Evolutionary conservation across 2,113 vertebrate genomes (phyloP), one percentile per base, ranked within the genome.

Genomic region (Cynocephalus volans): DNA sequence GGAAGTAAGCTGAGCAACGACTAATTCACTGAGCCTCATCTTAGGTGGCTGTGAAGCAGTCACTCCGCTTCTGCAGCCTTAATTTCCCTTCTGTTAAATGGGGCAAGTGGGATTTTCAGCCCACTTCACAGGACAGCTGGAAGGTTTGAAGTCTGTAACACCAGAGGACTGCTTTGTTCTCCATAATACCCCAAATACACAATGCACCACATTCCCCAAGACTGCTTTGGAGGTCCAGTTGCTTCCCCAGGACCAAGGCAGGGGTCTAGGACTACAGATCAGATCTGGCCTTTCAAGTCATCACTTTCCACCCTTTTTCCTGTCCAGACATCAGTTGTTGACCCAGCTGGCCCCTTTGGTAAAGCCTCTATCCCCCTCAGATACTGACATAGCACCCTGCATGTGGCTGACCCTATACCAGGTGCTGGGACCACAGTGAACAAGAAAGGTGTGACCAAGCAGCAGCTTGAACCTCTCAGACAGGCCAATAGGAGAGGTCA

Each of bases 221-320:
- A 54, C 0, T 4, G 23, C 58, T 36, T 5, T 9, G 60, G 41
- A 54, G 54, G 2, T 21, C 14, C 65, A 0, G 1, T 0, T 12
- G 28, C 60, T 56, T 56, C 64, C 36, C 23, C 8, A 5, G n/a
- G 21, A 33, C 13, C 26, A 19, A 8, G 21, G 28, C 8, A 0
- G 0, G 36, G 15, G 14, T 1, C 24, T 45, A 13, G 24, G 18
- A 23, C 26, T 41, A 6, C 5, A 6, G 62, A 60, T 18, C 33
- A 45, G 31, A 33, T 54, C 64, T 18, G 58, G 13, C 15, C 56
- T 56, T 24, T 36, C 69, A 4, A 15, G 62, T 5, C 8, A n/a
- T 45, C 60, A 11, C 67, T 82, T 31, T 17, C 7, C 41, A 1
- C 2, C 33, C 11, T 36, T 5, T 12, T 1, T 56, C 48, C 73